phyloP scores from a whole-genome alignment of 2,888 invertebrate species.

The Aquatica leii region DNA sequence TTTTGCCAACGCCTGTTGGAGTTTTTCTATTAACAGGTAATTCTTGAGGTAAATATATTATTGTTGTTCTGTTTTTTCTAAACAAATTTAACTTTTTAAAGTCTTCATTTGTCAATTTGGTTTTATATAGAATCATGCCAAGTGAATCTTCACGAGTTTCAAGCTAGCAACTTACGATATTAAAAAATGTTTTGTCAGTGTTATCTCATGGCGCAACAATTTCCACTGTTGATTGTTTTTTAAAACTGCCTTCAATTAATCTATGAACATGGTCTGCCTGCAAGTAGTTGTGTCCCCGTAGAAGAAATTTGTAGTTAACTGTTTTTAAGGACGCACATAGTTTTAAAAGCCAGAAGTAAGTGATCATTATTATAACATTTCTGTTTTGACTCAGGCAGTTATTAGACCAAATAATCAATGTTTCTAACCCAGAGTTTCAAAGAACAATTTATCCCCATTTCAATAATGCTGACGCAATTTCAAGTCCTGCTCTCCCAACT shows the following conservation, averaged over 20 bases:
- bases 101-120: no score
- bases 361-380: slow-evolving; percentile 18
- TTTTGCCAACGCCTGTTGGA: slow-evolving; percentile 2
- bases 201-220: slow-evolving; percentile 41
- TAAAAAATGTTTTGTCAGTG: slow-evolving; percentile 11
- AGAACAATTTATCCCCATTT: slow-evolving; percentile 36
- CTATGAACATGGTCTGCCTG: no score
- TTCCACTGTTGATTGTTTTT: slow-evolving; percentile 31
- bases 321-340: slow-evolving; percentile 22
- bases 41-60: slow-evolving; percentile 2
- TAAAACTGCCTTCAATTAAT: slow-evolving; percentile 29
- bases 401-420: slow-evolving; percentile 27
- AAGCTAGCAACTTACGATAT: slow-evolving; percentile 9
- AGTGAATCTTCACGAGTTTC: background rate
- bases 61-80: no score
- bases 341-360: slow-evolving; percentile 24
- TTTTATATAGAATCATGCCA: slow-evolving; percentile 16
- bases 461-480: slow-evolving; percentile 41
- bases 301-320: slow-evolving; percentile 42
- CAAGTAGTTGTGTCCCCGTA: slow-evolving; percentile 43
- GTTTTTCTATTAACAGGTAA: slow-evolving; percentile 1
- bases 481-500: slow-evolving; percentile 39
- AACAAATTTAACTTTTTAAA: no score
- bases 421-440: background rate
- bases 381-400: slow-evolving; percentile 26